Conservation (phyloP, 2,888 invertebrate species). For the Rhagium mordax region DNA sequence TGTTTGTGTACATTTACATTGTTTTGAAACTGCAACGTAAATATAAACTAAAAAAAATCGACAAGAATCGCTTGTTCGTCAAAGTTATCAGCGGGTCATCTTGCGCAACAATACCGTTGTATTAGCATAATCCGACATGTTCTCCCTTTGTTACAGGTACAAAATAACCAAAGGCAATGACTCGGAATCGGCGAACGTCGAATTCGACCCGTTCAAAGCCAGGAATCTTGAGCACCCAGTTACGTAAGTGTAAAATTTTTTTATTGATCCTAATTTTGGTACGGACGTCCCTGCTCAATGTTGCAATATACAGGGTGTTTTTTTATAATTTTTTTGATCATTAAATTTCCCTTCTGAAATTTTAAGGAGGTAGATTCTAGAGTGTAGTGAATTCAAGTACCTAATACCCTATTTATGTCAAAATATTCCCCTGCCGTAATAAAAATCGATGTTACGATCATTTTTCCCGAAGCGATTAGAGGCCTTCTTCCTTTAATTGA, state of each 20-base stretch:
- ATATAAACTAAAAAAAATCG: neutral
- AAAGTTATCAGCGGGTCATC: neutral
- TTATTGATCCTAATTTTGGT: too few species aligned
- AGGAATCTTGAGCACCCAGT: conserved; percentile 83
- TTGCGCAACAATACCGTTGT: neutral
- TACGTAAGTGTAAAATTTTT: conserved; percentile 77
- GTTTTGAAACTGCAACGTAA: neutral
- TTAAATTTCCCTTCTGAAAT: too few species aligned
- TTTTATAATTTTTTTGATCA: too few species aligned
- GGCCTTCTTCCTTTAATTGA: too few species aligned
- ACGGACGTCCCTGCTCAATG: too few species aligned
- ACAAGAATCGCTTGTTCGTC: neutral
- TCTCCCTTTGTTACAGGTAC: conserved; percentile 71
- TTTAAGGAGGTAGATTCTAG: too few species aligned
- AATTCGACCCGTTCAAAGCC: conserved; percentile 84
- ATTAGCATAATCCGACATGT: neutral
- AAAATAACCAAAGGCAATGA: conserved; percentile 75
- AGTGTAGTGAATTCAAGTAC: too few species aligned
- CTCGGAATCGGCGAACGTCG: conserved; percentile 72
- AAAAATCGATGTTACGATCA: too few species aligned
- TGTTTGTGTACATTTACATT: neutral
- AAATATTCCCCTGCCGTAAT: too few species aligned
- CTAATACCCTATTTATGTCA: too few species aligned
- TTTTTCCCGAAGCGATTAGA: too few species aligned
- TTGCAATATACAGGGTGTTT: too few species aligned